Conservation (phyloP, 2,797 vertebrate genomes). For the Sphaeramia orbicularis region DNA sequence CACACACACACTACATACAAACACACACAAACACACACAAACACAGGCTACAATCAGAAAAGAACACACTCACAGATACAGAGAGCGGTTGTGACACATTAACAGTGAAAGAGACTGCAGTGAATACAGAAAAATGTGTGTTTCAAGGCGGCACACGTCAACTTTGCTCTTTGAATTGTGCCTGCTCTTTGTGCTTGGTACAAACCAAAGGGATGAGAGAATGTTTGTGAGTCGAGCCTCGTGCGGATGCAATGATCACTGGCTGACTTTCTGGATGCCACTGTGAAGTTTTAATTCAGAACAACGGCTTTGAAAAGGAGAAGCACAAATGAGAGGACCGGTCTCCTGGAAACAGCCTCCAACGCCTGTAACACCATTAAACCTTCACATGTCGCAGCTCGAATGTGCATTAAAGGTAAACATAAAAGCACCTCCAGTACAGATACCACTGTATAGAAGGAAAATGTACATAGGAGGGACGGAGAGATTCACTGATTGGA, state of each 20-base stretch:
- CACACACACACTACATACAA: conserved; percentile 4
- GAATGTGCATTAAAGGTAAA: background rate
- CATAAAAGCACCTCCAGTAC: no score
- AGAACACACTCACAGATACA: conserved; percentile 15
- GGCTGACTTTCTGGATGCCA: background rate
- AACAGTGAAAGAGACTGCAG: conserved; percentile 8
- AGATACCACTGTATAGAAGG: no score
- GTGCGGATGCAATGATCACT: conserved; percentile 1
- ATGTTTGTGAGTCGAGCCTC: conserved; percentile 22
- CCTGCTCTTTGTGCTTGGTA: background rate
- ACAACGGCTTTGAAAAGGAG: conserved; percentile 5
- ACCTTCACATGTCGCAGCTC: background rate
- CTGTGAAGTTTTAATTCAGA: conserved; percentile 7
- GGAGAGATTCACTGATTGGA: no score
- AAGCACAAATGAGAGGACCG: background rate
- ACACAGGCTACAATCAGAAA: conserved; percentile 6
- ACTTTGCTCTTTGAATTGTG: no score
- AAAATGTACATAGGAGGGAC: no score
- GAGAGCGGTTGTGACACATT: conserved; percentile 21
- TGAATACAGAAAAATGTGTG: conserved; percentile 6
- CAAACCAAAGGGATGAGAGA: conserved; percentile 10
- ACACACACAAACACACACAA: background rate
- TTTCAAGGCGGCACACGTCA: conserved; percentile 14
- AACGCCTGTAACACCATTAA: conserved; percentile 1
- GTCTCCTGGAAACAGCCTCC: background rate